phyloP scores from a whole-genome alignment of 2,888 invertebrate species.

The Agrotis segetum region DNA sequence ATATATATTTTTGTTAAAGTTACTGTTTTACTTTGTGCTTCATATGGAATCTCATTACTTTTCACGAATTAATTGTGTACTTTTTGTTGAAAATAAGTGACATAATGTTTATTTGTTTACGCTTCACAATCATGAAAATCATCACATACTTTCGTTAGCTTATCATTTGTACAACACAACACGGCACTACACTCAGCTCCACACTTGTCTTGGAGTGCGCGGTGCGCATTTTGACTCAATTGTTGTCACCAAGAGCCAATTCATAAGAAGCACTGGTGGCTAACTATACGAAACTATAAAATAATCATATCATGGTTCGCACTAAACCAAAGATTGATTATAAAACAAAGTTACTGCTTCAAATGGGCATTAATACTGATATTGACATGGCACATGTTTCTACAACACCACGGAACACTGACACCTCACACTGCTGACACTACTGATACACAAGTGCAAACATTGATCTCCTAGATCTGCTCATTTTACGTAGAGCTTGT shows the following conservation, averaged over 20 bases:
- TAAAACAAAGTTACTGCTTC: conserved; percentile 63
- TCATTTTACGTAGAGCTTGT: conserved; percentile 39
- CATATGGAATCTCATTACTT: conserved; percentile 87
- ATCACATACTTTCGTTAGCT: conserved; percentile 66
- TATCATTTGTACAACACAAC: conserved; percentile 46
- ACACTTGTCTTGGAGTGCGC: conserved; percentile 1
- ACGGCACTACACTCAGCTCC: conserved; percentile 17
- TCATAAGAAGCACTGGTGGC: conserved; percentile 14
- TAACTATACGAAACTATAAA: conserved; percentile 9
- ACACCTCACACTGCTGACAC: conserved; percentile 9
- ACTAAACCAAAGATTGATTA: conserved; percentile 69
- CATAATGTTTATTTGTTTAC: conserved; percentile 60
- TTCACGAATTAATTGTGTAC: conserved; percentile 70
- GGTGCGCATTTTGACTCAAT: conserved; percentile 4
- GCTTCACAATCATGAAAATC: conserved; percentile 75
- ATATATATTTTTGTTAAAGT: conserved; percentile 85
- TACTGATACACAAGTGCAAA: conserved; percentile 21
- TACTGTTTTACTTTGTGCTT: conserved; percentile 87
- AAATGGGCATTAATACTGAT: conserved; percentile 69
- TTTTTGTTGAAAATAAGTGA: conserved; percentile 58
- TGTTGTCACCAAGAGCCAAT: not conserved
- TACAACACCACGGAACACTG: conserved; percentile 13
- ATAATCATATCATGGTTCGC: conserved; percentile 49
- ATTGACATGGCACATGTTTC: conserved; percentile 29
- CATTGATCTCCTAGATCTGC: conserved; percentile 38